phyloP scores from a whole-genome alignment of 2,113 vertebrate genomes.

The Lucifuga dentata region DNA sequence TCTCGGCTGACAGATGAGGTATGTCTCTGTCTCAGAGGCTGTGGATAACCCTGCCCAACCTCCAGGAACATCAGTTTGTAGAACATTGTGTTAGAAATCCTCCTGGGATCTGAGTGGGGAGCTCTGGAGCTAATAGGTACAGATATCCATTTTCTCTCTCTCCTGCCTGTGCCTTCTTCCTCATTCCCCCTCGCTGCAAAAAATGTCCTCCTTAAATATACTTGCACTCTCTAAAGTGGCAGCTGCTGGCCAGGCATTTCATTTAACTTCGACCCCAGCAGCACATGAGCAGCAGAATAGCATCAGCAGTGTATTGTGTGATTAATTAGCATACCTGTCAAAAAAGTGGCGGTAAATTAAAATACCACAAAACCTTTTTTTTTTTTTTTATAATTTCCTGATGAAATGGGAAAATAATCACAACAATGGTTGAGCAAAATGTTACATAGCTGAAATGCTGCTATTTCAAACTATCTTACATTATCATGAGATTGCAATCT shows the following conservation, averaged over 20 bases:
- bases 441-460: too few species aligned
- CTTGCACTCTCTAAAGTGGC: slow-evolving; percentile 27
- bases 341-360: slow-evolving; percentile 4
- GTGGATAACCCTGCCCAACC: slow-evolving; percentile 73
- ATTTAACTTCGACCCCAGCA: not conserved
- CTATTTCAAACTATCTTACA: too few species aligned
- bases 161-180: slow-evolving; percentile 71
- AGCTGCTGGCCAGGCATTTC: slow-evolving; percentile 18
- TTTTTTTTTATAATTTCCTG: too few species aligned
- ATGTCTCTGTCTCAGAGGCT: slow-evolving; percentile 63
- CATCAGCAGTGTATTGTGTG: not conserved
- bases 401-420: too few species aligned
- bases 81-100: slow-evolving; percentile 77
- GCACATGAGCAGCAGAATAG: not conserved
- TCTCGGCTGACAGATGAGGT: slow-evolving; percentile 68
- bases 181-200: slow-evolving; percentile 67
- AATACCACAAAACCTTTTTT: not conserved
- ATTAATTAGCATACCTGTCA: not conserved
- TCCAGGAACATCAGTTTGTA: slow-evolving; percentile 78
- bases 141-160: slow-evolving; percentile 81
- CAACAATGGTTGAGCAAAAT: too few species aligned
- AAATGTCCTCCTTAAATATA: slow-evolving; percentile 58
- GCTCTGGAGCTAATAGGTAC: slow-evolving; percentile 78
- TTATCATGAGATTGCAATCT: too few species aligned
- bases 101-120: slow-evolving; percentile 68